Percentiles rank a stretch among this genome's conserved stretches.
Conservation (phyloP, 1,140 invertebrate species). For the Arctopsyche grandis region DNA sequence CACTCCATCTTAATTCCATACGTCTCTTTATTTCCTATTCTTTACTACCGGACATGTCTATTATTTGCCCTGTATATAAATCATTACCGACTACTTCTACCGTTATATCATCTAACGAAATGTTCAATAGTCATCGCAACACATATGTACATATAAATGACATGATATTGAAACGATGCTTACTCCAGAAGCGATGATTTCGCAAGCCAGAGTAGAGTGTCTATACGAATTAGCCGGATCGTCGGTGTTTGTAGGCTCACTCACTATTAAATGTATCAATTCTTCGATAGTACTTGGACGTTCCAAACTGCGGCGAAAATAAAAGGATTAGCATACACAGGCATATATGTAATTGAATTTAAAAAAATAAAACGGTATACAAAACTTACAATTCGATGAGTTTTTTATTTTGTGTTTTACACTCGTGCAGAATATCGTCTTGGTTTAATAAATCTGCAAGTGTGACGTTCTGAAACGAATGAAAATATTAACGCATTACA, state of each 20-base stretch:
- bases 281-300: constrained; percentile 85
- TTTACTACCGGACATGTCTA: too few species aligned
- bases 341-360: background rate
- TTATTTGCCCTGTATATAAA: too few species aligned
- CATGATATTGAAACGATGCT: background rate
- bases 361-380: background rate
- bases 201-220: constrained; percentile 92
- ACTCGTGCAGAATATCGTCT: constrained; percentile 95
- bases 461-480: constrained; percentile 83
- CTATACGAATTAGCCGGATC: constrained; percentile 86
- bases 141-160: too few species aligned
- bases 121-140: too few species aligned
- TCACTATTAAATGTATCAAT: constrained; percentile 85
- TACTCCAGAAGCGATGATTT: constrained; percentile 79
- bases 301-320: constrained; percentile 75
- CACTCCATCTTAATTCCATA: too few species aligned
- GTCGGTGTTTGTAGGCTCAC: constrained; percentile 81
- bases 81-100: too few species aligned
- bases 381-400: constrained; percentile 89
- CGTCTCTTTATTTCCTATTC: too few species aligned
- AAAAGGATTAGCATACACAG: background rate
- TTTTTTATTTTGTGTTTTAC: constrained; percentile 91
- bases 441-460: constrained; percentile 91
- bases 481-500: constrained; percentile 4
- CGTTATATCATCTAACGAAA: too few species aligned